Evolutionary conservation across 1,140 invertebrate species (phyloP).

Genomic region (Drosophila kohkoa): DNA sequence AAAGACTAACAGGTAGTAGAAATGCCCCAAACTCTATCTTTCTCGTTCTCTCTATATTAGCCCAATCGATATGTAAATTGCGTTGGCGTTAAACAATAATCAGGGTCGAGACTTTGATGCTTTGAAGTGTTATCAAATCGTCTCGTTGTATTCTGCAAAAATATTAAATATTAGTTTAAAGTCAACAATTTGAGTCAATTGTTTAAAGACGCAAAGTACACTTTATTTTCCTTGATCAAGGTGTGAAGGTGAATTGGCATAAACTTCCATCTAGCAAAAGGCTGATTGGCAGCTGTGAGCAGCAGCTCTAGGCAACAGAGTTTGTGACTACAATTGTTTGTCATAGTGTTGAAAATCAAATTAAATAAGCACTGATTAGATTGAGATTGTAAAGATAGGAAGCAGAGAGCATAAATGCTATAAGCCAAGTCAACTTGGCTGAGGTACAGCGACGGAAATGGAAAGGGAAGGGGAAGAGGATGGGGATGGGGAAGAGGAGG

Average conservation of each 20-base stretch:
- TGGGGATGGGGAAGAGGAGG: background rate
- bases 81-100: conserved; percentile 14
- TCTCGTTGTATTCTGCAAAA: too few species aligned
- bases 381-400: conserved; percentile 61
- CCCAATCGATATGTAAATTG: conserved; percentile 32
- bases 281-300: conserved; percentile 36
- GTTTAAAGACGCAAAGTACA: background rate
- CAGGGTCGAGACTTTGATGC: conserved; percentile 1
- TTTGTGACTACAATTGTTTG: conserved; percentile 45
- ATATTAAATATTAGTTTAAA: background rate
- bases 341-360: conserved; percentile 70
- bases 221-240: background rate
- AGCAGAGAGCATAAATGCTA: conserved; percentile 40
- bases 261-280: conserved; percentile 16
- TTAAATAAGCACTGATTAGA: conserved; percentile 83
- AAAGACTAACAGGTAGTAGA: conserved; percentile 12
- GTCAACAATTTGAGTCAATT: background rate
- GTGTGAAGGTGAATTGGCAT: conserved; percentile 39
- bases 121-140: background rate
- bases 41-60: background rate
- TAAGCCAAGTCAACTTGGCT: conserved; percentile 39
- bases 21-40: background rate
- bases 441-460: background rate
- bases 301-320: conserved; percentile 3
- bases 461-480: conserved; percentile 19